Conservation (phyloP, 2,888 invertebrate genomes). For the Hirtodrosophila trivittata region DNA sequence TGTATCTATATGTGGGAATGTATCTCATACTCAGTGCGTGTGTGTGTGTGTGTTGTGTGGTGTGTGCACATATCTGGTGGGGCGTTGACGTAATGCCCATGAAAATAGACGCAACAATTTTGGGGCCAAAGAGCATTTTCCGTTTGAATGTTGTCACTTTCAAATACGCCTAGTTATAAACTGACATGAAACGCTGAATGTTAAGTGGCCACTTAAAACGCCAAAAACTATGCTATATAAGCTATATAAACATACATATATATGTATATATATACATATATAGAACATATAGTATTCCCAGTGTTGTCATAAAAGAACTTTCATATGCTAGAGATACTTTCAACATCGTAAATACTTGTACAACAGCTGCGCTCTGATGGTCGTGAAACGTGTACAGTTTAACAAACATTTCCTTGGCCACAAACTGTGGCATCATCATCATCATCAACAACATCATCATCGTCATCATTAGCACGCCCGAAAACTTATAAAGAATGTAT, state of each 20-base stretch:
- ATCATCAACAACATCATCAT: not conserved
- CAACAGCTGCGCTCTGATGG: conserved; percentile 26
- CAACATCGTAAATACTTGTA: conserved; percentile 34
- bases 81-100: conserved; percentile 69
- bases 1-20: conserved; percentile 28
- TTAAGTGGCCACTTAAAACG: conserved; percentile 42
- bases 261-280: not conserved
- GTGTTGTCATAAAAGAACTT: conserved; percentile 13
- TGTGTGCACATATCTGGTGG: too few species aligned
- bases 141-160: conserved; percentile 29
- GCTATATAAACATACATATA: too few species aligned
- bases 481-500: not conserved
- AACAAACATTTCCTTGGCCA: conserved; percentile 13
- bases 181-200: conserved; percentile 43
- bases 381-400: conserved; percentile 33
- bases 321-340: conserved; percentile 20
- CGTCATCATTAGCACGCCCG: not conserved
- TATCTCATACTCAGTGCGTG: conserved; percentile 13
- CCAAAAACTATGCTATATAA: conserved; percentile 50
- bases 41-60: conserved; percentile 20
- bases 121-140: conserved; percentile 39
- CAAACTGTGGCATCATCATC: conserved; percentile 12
- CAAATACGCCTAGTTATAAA: conserved; percentile 4
- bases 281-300: not conserved
- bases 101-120: conserved; percentile 59